phyloP scores from a whole-genome alignment of 2,797 vertebrate genomes.

The Pogoniulus pusillus region DNA sequence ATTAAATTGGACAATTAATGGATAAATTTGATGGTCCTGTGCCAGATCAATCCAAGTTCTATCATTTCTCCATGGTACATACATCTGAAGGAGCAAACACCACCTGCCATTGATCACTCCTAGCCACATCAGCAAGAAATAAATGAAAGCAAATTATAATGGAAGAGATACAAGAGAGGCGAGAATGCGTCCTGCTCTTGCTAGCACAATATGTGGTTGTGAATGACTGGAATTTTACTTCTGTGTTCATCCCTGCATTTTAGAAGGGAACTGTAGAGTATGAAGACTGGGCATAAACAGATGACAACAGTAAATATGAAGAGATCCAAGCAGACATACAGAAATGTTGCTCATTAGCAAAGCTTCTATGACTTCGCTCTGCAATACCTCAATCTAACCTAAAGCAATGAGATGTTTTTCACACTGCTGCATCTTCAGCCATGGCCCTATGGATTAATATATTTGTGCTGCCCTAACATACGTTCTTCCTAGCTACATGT shows the following conservation, averaged over 20 bases:
- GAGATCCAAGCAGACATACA: not conserved
- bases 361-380: not conserved
- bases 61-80: not conserved
- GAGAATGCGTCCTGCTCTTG: not conserved
- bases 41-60: not conserved
- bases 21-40: not conserved
- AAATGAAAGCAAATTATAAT: not conserved
- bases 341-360: constrained; percentile 1
- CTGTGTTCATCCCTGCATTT: not conserved
- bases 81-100: not conserved
- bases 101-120: not conserved
- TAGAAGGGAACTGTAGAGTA: not conserved
- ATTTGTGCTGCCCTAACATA: not conserved
- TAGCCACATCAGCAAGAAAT: not conserved
- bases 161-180: not conserved
- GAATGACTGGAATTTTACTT: not conserved
- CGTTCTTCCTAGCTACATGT: not conserved
- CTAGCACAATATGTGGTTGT: not conserved
- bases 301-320: not conserved
- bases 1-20: not conserved
- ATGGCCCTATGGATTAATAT: not conserved
- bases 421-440: not conserved
- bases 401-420: not conserved
- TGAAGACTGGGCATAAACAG: not conserved
- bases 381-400: not conserved